phyloP scores from a whole-genome alignment of 2,888 invertebrate genomes.

The Drosophila gaucha region DNA sequence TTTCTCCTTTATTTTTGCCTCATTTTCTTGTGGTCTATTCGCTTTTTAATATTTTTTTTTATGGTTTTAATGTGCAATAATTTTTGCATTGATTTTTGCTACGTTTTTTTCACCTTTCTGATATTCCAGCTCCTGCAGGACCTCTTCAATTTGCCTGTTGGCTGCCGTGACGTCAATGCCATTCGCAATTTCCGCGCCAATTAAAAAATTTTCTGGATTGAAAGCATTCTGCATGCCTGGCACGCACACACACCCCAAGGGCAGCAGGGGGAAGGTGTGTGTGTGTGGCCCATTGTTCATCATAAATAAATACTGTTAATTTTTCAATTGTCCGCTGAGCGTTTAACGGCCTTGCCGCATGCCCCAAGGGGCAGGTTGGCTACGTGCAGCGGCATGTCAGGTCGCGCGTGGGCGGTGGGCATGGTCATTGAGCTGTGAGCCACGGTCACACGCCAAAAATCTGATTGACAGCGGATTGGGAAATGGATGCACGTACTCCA shows the following conservation, averaged over 20 bases:
- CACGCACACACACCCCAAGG: constrained; percentile 45
- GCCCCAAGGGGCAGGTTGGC: constrained; percentile 10
- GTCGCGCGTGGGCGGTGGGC: background rate
- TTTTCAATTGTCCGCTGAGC: constrained; percentile 72
- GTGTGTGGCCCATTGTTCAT: constrained; percentile 50
- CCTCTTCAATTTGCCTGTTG: constrained; percentile 8
- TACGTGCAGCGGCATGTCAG: constrained; percentile 8
- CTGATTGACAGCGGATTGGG: constrained; percentile 54
- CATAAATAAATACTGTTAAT: constrained; percentile 80
- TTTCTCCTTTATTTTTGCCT: background rate
- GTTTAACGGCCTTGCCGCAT: constrained; percentile 57
- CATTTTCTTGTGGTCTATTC: background rate
- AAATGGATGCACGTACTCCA: constrained; percentile 52
- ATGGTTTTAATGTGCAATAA: constrained; percentile 62
- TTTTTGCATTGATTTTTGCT: constrained; percentile 69
- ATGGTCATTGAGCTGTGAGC: constrained; percentile 38
- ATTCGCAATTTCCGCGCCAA: constrained; percentile 73
- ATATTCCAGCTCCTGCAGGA: background rate
- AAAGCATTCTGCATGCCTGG: constrained; percentile 57
- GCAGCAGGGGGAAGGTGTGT: background rate
- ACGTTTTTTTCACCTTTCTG: background rate
- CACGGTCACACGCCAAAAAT: constrained; percentile 37
- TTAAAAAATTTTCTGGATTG: constrained; percentile 64
- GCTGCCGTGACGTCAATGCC: constrained; percentile 65
- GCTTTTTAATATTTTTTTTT: constrained; percentile 51